A percentile compares a stretch with the other conserved stretches of the same genome.
Conservation (phyloP, 2,888 invertebrate genomes). For the Drosophila austrosaltans region DNA sequence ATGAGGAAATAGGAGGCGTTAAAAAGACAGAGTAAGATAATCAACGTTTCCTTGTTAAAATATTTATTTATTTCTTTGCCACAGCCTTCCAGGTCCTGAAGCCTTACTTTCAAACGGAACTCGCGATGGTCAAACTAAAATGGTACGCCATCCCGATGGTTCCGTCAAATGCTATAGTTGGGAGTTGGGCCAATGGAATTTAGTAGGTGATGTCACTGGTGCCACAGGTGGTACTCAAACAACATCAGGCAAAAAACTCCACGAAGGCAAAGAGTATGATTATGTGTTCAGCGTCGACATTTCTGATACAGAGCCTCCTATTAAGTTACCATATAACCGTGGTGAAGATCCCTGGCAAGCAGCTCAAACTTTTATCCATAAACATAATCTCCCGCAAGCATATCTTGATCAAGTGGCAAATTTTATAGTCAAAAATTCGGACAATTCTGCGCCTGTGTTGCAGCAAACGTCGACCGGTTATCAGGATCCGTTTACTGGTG, state of each 20-base stretch:
- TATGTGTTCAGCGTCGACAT: conserved; percentile 98
- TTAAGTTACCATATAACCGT: conserved; percentile 95
- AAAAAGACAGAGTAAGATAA: conserved; percentile 91
- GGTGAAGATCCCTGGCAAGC: conserved; percentile 96
- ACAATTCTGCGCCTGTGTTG: conserved; percentile 30
- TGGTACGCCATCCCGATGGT: conserved; percentile 89
- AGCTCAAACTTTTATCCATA: conserved; percentile 95
- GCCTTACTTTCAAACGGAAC: conserved; percentile 90
- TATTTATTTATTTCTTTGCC: neutral
- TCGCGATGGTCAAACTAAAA: conserved; percentile 91
- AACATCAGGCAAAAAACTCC: conserved; percentile 89
- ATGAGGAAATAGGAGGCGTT: conserved; percentile 91
- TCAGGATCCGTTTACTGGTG: conserved; percentile 89
- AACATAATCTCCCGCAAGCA: conserved; percentile 91
- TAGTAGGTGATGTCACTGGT: conserved; percentile 95
- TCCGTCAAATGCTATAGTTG: conserved; percentile 92
- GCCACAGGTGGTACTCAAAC: conserved; percentile 87
- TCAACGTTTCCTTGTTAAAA: too few species aligned
- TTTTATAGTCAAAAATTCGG: conserved; percentile 93
- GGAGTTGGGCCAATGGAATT: conserved; percentile 90
- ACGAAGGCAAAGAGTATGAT: conserved; percentile 96
- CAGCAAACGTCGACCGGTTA: conserved; percentile 77
- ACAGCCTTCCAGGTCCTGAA: conserved; percentile 91
- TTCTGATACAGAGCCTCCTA: conserved; percentile 93
- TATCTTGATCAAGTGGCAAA: conserved; percentile 96